Conservation (phyloP, 1,140 invertebrate species). For the Camponotus vicinus region DNA sequence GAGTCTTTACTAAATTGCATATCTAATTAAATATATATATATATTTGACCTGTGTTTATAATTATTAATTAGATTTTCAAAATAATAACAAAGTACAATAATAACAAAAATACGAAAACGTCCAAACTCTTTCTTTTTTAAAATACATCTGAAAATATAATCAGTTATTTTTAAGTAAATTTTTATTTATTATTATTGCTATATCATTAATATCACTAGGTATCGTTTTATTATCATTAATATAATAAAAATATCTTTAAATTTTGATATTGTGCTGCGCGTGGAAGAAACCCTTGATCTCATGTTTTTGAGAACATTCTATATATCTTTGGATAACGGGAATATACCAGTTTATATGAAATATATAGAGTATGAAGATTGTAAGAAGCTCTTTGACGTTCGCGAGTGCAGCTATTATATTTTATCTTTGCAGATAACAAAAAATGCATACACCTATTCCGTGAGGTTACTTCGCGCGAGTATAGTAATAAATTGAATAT, state of each 20-base stretch:
- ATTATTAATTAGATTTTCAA: not conserved
- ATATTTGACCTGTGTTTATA: not conserved
- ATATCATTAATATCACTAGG: not conserved
- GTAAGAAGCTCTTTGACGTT: not conserved
- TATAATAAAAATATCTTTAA: constrained; percentile 28
- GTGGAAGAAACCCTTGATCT: constrained; percentile 7
- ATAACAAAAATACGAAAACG: not conserved
- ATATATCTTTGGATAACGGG: constrained; percentile 20
- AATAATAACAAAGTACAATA: not conserved
- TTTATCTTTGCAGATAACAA: constrained; percentile 2
- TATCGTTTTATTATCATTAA: constrained; percentile 1
- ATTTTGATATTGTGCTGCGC: constrained; percentile 46
- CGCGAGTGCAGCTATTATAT: not conserved
- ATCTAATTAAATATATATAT: not conserved
- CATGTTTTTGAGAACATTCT: constrained; percentile 1
- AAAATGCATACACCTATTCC: not conserved
- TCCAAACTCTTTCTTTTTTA: not conserved
- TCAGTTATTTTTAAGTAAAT: not conserved
- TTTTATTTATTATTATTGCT: not conserved
- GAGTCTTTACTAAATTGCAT: constrained; percentile 40
- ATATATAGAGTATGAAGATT: not conserved
- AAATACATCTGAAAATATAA: not conserved
- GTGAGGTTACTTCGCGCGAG: not conserved
- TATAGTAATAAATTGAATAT: constrained; percentile 30
- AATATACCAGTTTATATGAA: constrained; percentile 21